phyloP scores from a whole-genome alignment of 1,140 invertebrate genomes.

The Penaeus vannamei region DNA sequence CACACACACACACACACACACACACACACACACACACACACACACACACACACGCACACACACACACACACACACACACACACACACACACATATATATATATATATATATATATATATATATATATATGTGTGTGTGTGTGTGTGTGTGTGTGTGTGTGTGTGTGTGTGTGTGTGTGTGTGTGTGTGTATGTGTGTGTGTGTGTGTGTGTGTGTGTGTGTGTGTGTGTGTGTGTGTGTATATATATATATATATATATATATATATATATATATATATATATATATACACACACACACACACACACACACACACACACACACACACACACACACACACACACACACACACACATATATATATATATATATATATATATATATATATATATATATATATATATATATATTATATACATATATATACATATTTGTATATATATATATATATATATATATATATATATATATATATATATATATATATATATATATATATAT shows the following conservation, averaged over 20 bases:
- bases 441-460: too few species aligned
- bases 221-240: background rate
- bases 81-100: slow-evolving; percentile 12
- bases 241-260: slow-evolving; percentile 40
- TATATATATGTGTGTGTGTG: slow-evolving; percentile 48
- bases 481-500: too few species aligned
- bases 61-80: slow-evolving; percentile 67
- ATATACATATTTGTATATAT: background rate
- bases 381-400: background rate
- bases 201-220: too few species aligned
- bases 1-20: slow-evolving; percentile 84
- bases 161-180: slow-evolving; percentile 41
- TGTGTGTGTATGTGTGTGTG: background rate
- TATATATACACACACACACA: background rate
- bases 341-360: background rate
- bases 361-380: background rate
- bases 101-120: slow-evolving; percentile 39
- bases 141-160: slow-evolving; percentile 50
- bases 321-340: background rate
- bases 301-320: background rate
- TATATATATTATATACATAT: background rate
- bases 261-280: background rate
- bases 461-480: background rate
- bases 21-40: slow-evolving; percentile 87
- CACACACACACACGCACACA: slow-evolving; percentile 71